Conservation (phyloP, 2,888 invertebrate species). For the Eilema depressum region DNA sequence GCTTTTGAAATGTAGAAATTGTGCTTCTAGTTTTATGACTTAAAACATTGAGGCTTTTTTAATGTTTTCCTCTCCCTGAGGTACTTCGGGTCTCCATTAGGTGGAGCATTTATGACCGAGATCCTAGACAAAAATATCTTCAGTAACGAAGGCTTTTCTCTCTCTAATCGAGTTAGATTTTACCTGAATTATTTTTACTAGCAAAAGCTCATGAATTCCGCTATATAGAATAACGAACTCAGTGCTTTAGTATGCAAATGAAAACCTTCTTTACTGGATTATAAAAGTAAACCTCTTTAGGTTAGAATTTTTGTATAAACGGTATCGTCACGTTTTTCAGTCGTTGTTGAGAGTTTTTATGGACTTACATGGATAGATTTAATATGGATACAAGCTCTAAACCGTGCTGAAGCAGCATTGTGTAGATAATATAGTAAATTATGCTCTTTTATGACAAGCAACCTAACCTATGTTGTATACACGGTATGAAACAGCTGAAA, state of each 20-base stretch:
- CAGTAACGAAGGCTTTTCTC: neutral
- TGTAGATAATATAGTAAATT: neutral
- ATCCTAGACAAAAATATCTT: neutral
- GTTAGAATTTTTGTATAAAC: neutral
- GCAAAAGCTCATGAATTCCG: neutral
- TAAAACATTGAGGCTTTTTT: slow-evolving; percentile 16
- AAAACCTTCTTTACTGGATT: neutral
- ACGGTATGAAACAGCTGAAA: neutral
- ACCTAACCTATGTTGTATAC: neutral
- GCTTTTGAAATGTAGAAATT: slow-evolving; percentile 34
- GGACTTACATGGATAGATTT: neutral
- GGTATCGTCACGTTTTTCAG: neutral
- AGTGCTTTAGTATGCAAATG: neutral
- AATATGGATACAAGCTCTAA: neutral
- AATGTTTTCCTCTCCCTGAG: too few species aligned
- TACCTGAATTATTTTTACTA: neutral
- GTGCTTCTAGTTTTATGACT: slow-evolving; percentile 31
- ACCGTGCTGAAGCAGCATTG: neutral
- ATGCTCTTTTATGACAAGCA: too few species aligned
- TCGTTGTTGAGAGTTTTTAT: neutral
- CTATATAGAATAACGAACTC: neutral
- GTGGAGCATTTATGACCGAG: neutral
- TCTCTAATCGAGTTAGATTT: neutral
- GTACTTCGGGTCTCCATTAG: too few species aligned
- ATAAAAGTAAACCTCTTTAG: neutral